A percentile compares a stretch with the other conserved stretches of the same genome.
Evolutionary conservation across 2,113 vertebrate genomes (phyloP).

Genomic region (Tricholaema leucomelas): DNA sequence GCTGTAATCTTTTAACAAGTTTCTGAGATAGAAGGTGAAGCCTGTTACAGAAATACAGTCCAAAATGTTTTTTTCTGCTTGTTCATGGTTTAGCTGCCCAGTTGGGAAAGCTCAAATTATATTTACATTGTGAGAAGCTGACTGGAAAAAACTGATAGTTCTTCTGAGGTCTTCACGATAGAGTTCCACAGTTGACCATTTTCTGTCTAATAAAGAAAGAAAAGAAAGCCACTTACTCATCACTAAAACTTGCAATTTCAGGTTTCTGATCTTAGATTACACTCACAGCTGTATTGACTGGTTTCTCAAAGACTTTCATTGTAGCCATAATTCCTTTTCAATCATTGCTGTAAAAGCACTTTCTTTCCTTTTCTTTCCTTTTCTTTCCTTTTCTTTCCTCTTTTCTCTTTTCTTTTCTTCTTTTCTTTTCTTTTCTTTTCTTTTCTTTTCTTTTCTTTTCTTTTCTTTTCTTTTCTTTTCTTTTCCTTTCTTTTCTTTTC

Average conservation of each 20-base stretch:
- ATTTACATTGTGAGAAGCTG: constrained; percentile 88
- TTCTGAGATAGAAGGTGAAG: constrained; percentile 65
- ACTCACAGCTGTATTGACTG: neutral
- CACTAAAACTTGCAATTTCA: constrained; percentile 29
- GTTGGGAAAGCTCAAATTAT: constrained; percentile 62
- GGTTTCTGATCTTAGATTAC: neutral
- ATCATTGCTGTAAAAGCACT: neutral
- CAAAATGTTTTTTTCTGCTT: constrained; percentile 71
- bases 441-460: too few relatives aligned
- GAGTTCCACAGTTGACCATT: constrained; percentile 76
- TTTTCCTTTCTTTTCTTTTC: too few relatives aligned
- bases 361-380: neutral
- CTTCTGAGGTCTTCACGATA: constrained; percentile 75
- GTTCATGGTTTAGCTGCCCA: constrained; percentile 83
- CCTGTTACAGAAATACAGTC: constrained; percentile 78
- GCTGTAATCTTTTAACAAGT: constrained; percentile 66
- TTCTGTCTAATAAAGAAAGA: constrained; percentile 75
- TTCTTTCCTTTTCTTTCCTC: too few relatives aligned
- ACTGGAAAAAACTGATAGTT: constrained; percentile 26
- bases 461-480: too few relatives aligned
- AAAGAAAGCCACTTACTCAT: constrained; percentile 60
- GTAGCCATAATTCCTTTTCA: neutral
- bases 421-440: too few relatives aligned
- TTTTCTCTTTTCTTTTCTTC: too few relatives aligned
- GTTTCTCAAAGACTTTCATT: neutral